A percentile compares a stretch with the other conserved stretches of the same genome.
Conservation (phyloP, 1,140 invertebrate species). For the Berghia stephanieae region DNA sequence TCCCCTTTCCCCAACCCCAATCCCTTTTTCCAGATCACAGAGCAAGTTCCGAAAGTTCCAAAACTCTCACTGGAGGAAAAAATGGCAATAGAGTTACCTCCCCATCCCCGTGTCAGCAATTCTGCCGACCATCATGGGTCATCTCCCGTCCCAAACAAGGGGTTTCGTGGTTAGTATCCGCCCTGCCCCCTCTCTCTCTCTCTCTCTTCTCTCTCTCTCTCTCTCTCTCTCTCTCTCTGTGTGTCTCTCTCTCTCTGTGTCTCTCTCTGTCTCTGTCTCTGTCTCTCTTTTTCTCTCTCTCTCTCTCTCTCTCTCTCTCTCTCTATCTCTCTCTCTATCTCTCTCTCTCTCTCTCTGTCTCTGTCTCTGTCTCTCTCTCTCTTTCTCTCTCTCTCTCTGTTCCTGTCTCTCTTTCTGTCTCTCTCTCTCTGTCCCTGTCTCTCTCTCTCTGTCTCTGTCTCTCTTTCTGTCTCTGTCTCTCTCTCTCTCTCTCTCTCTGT, state of each 20-base stretch:
- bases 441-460: too few species aligned
- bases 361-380: too few species aligned
- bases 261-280: too few species aligned
- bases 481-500: not conserved
- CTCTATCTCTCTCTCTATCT: too few species aligned
- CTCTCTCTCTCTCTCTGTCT: too few species aligned
- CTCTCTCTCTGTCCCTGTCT: too few species aligned
- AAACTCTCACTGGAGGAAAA: constrained; percentile 53
- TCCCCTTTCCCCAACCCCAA: not conserved
- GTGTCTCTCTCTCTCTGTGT: too few species aligned
- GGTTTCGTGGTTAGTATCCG: constrained; percentile 10
- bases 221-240: not conserved
- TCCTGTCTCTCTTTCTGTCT: too few species aligned
- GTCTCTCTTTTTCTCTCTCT: not conserved
- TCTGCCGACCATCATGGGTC: not conserved
- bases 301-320: too few species aligned
- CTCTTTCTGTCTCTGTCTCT: not conserved
- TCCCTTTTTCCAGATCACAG: constrained; percentile 44
- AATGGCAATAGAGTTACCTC: constrained; percentile 52
- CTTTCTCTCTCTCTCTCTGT: too few species aligned
- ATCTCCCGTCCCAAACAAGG: constrained; percentile 1
- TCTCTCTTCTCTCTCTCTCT: not conserved
- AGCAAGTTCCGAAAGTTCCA: constrained; percentile 57
- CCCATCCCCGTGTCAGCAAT: not conserved
- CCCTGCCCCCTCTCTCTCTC: not conserved